phyloP scores from a whole-genome alignment of 2,888 invertebrate species.

The Protonemura montana region DNA sequence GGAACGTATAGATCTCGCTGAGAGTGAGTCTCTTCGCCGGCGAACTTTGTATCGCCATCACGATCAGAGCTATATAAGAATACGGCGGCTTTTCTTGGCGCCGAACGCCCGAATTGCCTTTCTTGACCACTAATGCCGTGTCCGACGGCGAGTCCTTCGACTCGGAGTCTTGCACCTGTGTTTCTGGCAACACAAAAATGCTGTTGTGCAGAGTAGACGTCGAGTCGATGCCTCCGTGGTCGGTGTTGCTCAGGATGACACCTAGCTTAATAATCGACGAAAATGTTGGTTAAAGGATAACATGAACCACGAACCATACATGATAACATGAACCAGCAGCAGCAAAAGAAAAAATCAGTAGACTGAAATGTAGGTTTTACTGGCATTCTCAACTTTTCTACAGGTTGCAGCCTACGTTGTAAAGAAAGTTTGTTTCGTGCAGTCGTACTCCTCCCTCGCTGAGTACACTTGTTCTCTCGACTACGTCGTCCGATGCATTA shows the following conservation, averaged over 20 bases:
- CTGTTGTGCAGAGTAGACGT: slow-evolving; percentile 3
- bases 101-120: slow-evolving; percentile 69
- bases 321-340: too few species aligned
- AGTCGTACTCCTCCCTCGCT: too few species aligned
- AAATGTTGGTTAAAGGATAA: too few species aligned
- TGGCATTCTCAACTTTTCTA: too few species aligned
- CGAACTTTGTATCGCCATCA: slow-evolving; percentile 96
- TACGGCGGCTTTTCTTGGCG: slow-evolving; percentile 95
- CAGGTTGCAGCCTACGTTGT: too few species aligned
- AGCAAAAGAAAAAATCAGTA: too few species aligned
- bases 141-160: slow-evolving; percentile 27
- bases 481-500: background rate
- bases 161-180: slow-evolving; percentile 40
- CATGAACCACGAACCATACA: too few species aligned
- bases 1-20: slow-evolving; percentile 93
- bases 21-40: slow-evolving; percentile 90
- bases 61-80: slow-evolving; percentile 95
- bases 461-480: background rate
- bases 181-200: background rate
- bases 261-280: too few species aligned
- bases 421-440: too few species aligned
- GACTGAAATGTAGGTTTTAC: too few species aligned
- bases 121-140: slow-evolving; percentile 42
- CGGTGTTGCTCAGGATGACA: slow-evolving; percentile 53
- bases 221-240: slow-evolving; percentile 43